Base-by-base conservation (phyloP, 1,140 invertebrate genomes). In the Drosophila littoralis region DNA sequence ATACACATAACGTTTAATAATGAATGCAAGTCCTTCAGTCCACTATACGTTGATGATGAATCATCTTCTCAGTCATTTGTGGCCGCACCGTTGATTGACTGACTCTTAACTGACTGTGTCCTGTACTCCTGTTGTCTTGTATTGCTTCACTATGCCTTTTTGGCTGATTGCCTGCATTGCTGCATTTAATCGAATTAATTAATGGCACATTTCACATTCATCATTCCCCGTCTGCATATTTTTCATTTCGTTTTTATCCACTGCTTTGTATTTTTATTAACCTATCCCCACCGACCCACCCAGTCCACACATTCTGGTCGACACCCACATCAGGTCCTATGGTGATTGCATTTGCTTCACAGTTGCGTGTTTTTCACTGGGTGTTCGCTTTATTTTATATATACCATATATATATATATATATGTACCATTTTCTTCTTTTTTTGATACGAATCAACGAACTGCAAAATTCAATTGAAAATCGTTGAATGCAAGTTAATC, bases 391-490 rank as follows among this genome's bases (percentile, higher is more conserved):
- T 59, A 70, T 75, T 35, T 52, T 67, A 15, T 43, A 13, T 42
- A 13, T 6, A 48, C 5, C 17, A 22, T n/a, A 12, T 48, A 7
- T 76, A 46, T 59, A 10, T 43, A 38, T 72, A 59, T 65, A 42
- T 65, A 46, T 57, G 48, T 70, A 13, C 10, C 28, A 51, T 70
- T 55, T 51, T 67, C 65, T 71, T 66, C 63, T 63, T 71, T 83
- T 79, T 82, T 79, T 52, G 73, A 73, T 67, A 80, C 84, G 88
- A 88, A 89, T 89, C 84, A 88, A 84, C 84, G 80, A 88, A 89
- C 84, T 88, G 84, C 84, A 75, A 88, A 88, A 88, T 88, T 89
- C 84, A 88, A 88, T 88, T 88, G 84, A 89, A 88, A 88, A 88
- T 70, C 84, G 84, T 65, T 88, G 84, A 88, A 88, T 88, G 84